Evolutionary conservation across 2,797 vertebrate species (phyloP), one percentile per base, ranked within the genome.

Genomic region (Fistularia tabacaria): DNA sequence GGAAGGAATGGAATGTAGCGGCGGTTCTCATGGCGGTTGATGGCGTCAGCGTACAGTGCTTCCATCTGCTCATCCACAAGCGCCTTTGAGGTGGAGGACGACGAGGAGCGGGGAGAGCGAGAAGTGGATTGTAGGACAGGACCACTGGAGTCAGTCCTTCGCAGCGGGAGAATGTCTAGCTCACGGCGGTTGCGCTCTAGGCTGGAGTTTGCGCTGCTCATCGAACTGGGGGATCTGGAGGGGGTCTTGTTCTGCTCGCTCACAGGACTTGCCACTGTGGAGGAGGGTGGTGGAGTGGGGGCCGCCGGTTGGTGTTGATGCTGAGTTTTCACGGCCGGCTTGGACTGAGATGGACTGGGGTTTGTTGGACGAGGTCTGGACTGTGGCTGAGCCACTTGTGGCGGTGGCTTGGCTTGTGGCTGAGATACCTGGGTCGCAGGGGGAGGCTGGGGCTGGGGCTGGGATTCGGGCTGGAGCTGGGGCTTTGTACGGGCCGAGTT

Each of bases 1-100:
- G 97, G 91, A 47, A 90, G 51, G 85, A 99, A 99, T 0, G 97
- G 97, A 51, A 99, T 96, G 57, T 99, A 99, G 41, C 97, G 92
- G 11, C 97, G 90, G 68, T 99, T 99, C 62, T 95, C 90, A 0
- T 99, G 97, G 0, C 97, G 91, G 71, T 99, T 99, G 47, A 98
- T 95, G 0, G 90, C 92, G 69, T 98, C 95, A 0, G 92, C 90
- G 0, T 94, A 95, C 47, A 98, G 91, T 14, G 93, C 90, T 0
- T 93, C 93, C 54, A 95, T 91, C 39, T 93, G 92, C 4, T 98
- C 95, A 6, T 97, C 97, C 1, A 83, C 67, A 10, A 83, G 64
- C 54, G 86, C 75, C 38, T 89, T 93, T 6, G 90, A 88, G 7
- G 88, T 76, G 4, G 94, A 96, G 0, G 93, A 92, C 0, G 88